Conservation (phyloP, 2,797 vertebrate genomes). For the Eutrigla gurnardus region DNA sequence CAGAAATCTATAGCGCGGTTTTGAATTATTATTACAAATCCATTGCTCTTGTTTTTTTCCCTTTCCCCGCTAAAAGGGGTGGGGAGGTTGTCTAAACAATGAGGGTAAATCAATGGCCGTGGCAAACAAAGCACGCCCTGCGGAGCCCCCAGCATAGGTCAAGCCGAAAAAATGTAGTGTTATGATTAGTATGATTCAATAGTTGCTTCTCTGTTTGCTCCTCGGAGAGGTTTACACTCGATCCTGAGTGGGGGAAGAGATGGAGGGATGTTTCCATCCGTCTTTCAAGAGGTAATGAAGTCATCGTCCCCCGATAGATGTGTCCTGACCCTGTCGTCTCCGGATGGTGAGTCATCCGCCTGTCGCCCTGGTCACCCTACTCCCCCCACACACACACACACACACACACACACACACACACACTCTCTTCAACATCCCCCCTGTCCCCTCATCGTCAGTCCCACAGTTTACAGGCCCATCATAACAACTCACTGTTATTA, state of each 20-base stretch:
- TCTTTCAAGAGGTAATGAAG: constrained; percentile 73
- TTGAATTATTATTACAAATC: constrained; percentile 79
- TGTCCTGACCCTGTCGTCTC: constrained; percentile 60
- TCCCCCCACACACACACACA: constrained; percentile 20
- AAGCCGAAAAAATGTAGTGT: constrained; percentile 37
- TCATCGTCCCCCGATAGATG: constrained; percentile 54
- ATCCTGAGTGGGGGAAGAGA: constrained; percentile 18
- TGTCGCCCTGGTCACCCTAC: constrained; percentile 25
- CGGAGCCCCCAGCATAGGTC: constrained; percentile 58
- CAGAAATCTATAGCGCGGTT: constrained; percentile 75
- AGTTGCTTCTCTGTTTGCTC: constrained; percentile 49
- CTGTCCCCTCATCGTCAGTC: constrained; percentile 19
- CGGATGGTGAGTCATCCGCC: constrained; percentile 60
- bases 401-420: constrained; percentile 3
- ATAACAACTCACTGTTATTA: constrained; percentile 67
- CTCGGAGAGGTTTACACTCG: constrained; percentile 33
- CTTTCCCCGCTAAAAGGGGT: constrained; percentile 49
- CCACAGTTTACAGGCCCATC: constrained; percentile 62
- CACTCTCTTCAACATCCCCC: background rate
- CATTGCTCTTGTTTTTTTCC: constrained; percentile 63
- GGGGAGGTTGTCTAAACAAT: constrained; percentile 70
- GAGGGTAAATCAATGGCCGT: constrained; percentile 70
- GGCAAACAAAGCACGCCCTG: constrained; percentile 66
- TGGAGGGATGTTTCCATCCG: constrained; percentile 59
- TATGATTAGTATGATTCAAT: constrained; percentile 65